These are phyloP conservation scores for Lampris incognitus DNA, from an alignment of 2,113 vertebrate species.

Conservation along the genomic window DNA sequence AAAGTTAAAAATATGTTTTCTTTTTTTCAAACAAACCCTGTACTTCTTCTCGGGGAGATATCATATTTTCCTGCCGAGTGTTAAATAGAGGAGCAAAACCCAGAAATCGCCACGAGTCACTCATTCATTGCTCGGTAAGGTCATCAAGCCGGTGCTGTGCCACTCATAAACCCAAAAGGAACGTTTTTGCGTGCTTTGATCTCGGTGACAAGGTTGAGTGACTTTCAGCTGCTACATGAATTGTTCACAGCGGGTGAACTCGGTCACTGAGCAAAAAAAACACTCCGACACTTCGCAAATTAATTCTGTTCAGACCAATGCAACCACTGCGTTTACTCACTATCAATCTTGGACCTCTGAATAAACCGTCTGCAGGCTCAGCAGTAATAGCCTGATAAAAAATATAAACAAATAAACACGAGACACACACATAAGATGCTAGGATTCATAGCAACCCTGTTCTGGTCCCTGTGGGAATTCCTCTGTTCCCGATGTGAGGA, in stretches of 20 bases:
- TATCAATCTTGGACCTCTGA: conserved; percentile 2
- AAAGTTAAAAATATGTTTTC: conserved; percentile 68
- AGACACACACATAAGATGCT: conserved; percentile 36
- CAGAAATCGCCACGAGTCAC: conserved; percentile 59
- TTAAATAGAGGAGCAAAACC: conserved; percentile 63
- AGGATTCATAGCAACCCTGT: conserved; percentile 20
- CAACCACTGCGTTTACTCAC: conserved; percentile 49
- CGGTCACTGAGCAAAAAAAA: conserved; percentile 26
- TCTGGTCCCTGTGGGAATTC: conserved; percentile 40
- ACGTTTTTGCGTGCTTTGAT: conserved; percentile 33
- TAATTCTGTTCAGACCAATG: conserved; percentile 24
- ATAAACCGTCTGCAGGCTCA: conserved; percentile 25
- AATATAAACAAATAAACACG: conserved; percentile 48
- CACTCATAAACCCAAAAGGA: conserved; percentile 46
- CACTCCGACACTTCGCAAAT: conserved; percentile 20
- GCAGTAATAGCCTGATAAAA: conserved; percentile 39
- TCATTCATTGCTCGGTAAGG: conserved; percentile 17
- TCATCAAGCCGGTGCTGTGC: conserved; percentile 51
- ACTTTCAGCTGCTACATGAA: conserved; percentile 46
- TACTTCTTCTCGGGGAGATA: conserved; percentile 61
- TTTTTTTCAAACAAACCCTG: conserved; percentile 41
- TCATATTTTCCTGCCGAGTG: conserved; percentile 62
- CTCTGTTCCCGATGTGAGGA: conserved; percentile 29
- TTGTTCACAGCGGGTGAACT: conserved; percentile 35
- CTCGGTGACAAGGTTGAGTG: conserved; percentile 3